These are phyloP conservation scores for Panurus biarmicus DNA, from an alignment of 2,113 vertebrate species.

Conservation along the genomic window DNA sequence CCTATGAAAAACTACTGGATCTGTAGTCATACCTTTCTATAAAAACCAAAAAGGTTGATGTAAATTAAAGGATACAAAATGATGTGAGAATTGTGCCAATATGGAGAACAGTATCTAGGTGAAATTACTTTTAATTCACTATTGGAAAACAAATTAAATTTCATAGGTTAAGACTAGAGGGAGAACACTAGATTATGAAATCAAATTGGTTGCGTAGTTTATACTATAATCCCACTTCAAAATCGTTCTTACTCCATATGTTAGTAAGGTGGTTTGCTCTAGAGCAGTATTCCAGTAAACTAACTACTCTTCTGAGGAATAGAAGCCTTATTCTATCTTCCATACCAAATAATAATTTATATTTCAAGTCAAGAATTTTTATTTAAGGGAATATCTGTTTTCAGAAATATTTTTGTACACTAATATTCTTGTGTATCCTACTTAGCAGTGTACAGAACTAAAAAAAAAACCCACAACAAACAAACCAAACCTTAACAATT, in stretches of 20 bases:
- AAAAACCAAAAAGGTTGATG: neutral
- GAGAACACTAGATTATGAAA: neutral
- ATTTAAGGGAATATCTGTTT: neutral
- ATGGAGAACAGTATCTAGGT: neutral
- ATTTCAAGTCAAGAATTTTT: neutral
- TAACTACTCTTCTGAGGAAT: neutral
- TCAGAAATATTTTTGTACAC: neutral
- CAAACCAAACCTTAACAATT: neutral
- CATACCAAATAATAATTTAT: neutral
- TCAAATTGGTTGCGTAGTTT: neutral
- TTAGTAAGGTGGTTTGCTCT: neutral
- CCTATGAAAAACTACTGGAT: neutral
- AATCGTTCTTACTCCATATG: neutral
- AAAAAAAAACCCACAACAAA: neutral
- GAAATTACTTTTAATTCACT: neutral
- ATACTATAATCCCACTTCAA: neutral
- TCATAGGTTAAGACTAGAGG: neutral
- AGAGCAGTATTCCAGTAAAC: neutral
- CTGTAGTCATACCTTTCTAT: neutral
- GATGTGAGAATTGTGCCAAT: neutral
- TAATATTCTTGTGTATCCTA: neutral
- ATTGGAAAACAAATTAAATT: neutral
- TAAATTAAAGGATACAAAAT: neutral
- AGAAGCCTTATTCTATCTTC: neutral
- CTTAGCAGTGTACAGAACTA: neutral